Evolutionary conservation across 2,888 invertebrate genomes (phyloP), one percentile per base, ranked within the genome.

Genomic region (Chirona hameri): DNA sequence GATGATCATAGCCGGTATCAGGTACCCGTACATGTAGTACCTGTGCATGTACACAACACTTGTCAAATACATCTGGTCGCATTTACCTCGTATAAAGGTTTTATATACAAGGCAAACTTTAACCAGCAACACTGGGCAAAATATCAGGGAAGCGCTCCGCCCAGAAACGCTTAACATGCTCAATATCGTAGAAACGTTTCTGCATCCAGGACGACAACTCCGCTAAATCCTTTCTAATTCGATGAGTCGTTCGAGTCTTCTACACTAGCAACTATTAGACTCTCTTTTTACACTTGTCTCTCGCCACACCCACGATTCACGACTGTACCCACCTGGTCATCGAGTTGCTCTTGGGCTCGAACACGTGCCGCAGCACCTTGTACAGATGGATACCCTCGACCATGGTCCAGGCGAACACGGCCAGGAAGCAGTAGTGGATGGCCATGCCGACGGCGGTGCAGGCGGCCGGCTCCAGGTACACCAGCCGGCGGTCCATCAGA

Each of bases 361-460:
- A 90, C 29, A 90, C 90, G 84, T 87, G 86, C 57, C 90, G 88
- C 85, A 98, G 89, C 93, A 98, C 95, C 81, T 98, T 91, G 87
- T 98, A 95, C 83, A 98, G 90, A 89, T 98, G 98, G 86, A 97
- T 91, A 57, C 96, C 95, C 88, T 97, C 97, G 82, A 97, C 94
- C 85, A 97, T 92, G 86, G 94, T 92, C 98, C 98, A 98, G 39
- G 93, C 93, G 87, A 97, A 95, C 24, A 95, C 93, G 55, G 93
- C 92, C 87, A 97, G 89, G 95, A 96, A 98, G 88, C 96, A 93
- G 90, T 97, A 98, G 89, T 98, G 98, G 84, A 98, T 90, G 80
- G 93, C 91, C 89, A 98, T 97, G 29, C 97, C 96, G 81, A 94
- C 91, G 86, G 97, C 89, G 88, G 96, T 96, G 89, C 98, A 98